phyloP scores from a whole-genome alignment of 2,797 vertebrate species.

The Epinephelus awoara region DNA sequence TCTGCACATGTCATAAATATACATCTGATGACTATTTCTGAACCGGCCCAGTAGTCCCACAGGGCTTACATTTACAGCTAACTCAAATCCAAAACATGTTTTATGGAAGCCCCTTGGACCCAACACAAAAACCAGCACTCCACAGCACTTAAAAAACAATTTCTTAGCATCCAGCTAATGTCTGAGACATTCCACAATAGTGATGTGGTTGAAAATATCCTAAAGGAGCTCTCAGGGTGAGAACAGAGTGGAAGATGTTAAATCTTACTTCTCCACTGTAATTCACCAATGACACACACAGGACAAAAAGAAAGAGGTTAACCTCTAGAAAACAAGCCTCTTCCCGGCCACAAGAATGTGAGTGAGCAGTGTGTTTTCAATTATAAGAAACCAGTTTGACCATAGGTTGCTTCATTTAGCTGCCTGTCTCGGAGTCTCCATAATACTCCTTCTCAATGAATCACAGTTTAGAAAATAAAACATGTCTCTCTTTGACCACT shows the following conservation, averaged over 20 bases:
- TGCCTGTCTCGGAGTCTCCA: slow-evolving; percentile 48
- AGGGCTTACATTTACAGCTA: slow-evolving; percentile 23
- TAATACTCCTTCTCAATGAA: slow-evolving; percentile 55
- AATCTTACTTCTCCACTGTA: slow-evolving; percentile 55
- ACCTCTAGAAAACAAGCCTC: slow-evolving; percentile 68
- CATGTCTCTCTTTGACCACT: slow-evolving; percentile 48
- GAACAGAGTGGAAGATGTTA: slow-evolving; percentile 61
- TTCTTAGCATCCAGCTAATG: slow-evolving; percentile 54
- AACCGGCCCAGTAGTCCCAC: slow-evolving; percentile 32
- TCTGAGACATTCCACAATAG: slow-evolving; percentile 49
- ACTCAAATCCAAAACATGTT: slow-evolving; percentile 61
- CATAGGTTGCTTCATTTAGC: slow-evolving; percentile 74
- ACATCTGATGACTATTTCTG: slow-evolving; percentile 41
- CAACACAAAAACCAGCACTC: slow-evolving; percentile 46
- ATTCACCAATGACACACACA: slow-evolving; percentile 60
- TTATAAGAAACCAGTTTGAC: slow-evolving; percentile 70
- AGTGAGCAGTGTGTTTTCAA: slow-evolving; percentile 75
- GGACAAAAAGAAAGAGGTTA: slow-evolving; percentile 63
- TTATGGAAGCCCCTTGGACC: slow-evolving; percentile 43
- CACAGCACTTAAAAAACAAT: slow-evolving; percentile 44
- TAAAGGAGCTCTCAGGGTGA: slow-evolving; percentile 47
- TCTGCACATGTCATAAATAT: slow-evolving; percentile 33
- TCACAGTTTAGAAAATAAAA: slow-evolving; percentile 63
- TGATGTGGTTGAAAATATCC: slow-evolving; percentile 62
- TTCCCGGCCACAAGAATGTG: slow-evolving; percentile 70